Evolutionary conservation across 2,888 invertebrate genomes (phyloP).

Genomic region (Lycia hirtaria): DNA sequence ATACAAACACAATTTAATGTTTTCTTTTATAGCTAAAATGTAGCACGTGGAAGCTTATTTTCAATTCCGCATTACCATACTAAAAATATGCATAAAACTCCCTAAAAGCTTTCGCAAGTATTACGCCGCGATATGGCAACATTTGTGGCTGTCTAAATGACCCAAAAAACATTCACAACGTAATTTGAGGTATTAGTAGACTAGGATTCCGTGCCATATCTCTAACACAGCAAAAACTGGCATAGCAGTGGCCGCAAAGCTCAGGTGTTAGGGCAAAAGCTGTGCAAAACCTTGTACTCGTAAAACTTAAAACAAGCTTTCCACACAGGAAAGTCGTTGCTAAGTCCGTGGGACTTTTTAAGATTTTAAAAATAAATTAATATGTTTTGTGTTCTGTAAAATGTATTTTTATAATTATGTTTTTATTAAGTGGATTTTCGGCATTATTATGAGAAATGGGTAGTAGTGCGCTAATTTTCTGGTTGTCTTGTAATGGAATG

Average conservation of each 20-base stretch:
- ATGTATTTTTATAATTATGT: too few relatives aligned
- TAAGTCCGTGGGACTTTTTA: too few relatives aligned
- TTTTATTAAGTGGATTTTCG: too few relatives aligned
- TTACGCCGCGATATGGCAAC: neutral
- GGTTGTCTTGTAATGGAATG: too few relatives aligned
- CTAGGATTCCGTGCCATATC: constrained; percentile 7
- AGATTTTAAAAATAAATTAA: too few relatives aligned
- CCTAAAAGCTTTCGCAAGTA: constrained; percentile 16
- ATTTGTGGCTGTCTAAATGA: constrained; percentile 14
- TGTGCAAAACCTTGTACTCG: neutral
- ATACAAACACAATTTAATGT: neutral
- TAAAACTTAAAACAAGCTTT: too few relatives aligned
- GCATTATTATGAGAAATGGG: too few relatives aligned
- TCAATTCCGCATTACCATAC: constrained; percentile 10
- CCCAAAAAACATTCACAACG: constrained; percentile 10
- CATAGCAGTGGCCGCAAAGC: neutral
- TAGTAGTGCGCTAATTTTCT: too few relatives aligned
- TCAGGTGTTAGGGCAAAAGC: constrained; percentile 4
- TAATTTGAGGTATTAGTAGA: constrained; percentile 3
- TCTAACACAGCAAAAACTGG: constrained; percentile 14
- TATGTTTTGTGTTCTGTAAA: too few relatives aligned
- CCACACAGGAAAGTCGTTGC: too few relatives aligned
- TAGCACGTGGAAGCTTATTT: constrained; percentile 8
- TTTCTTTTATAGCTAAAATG: neutral
- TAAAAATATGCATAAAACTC: constrained; percentile 15